Evolutionary conservation across 1,140 invertebrate species (phyloP).

Genomic region (Platyscapa corneri): DNA sequence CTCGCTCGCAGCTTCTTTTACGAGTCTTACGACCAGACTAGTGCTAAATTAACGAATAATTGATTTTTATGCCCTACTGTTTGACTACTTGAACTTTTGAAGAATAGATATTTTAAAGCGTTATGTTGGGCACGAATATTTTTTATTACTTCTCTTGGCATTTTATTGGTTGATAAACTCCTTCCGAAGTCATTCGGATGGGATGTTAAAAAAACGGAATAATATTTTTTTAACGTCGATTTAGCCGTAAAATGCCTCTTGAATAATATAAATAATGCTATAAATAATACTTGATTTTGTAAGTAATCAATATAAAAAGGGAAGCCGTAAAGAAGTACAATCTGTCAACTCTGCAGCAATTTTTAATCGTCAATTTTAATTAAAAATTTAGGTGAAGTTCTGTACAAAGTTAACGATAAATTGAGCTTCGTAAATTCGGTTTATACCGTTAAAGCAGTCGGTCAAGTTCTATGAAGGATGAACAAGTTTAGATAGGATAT

Average conservation of each 20-base stretch:
- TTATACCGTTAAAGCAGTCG: background rate
- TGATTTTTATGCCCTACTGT: conserved; percentile 34
- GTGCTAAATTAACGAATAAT: conserved; percentile 32
- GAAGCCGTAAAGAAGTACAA: too few relatives aligned
- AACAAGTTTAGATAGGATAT: conserved; percentile 13
- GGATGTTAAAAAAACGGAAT: background rate
- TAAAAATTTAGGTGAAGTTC: too few relatives aligned
- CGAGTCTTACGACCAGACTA: background rate
- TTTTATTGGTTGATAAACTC: background rate
- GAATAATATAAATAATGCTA: too few relatives aligned
- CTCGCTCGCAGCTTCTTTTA: background rate
- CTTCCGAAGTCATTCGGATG: background rate
- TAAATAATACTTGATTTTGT: background rate
- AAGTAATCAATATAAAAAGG: background rate
- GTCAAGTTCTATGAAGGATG: background rate
- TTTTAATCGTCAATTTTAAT: too few relatives aligned
- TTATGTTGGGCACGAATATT: background rate
- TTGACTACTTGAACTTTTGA: background rate
- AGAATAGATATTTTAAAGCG: conserved; percentile 6
- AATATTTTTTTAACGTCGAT: background rate
- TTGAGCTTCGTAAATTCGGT: background rate
- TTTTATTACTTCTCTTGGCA: background rate
- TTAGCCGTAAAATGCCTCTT: too few relatives aligned
- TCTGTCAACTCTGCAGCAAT: too few relatives aligned
- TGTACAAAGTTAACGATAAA: too few relatives aligned